Percentiles rank a stretch among this genome's conserved stretches.
phyloP scores from a whole-genome alignment of 2,113 vertebrate genomes.

The Pelusios castaneus region DNA sequence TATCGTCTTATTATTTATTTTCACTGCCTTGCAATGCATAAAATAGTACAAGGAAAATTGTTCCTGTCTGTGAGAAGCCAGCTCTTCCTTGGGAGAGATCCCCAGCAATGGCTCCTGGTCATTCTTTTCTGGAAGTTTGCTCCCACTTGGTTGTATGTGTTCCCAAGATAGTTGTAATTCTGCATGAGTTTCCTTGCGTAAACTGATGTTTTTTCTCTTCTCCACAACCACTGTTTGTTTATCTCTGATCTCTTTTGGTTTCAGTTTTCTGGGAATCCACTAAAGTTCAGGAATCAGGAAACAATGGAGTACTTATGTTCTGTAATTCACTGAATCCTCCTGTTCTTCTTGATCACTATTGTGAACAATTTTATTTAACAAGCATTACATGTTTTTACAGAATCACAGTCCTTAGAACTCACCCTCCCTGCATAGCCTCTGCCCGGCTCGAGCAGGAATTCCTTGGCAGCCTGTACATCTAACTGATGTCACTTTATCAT shows the following conservation, averaged over 20 bases:
- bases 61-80: not conserved
- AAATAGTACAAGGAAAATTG: not conserved
- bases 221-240: not conserved
- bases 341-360: not conserved
- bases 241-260: not conserved
- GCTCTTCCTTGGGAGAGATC: not conserved
- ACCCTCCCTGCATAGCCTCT: not conserved
- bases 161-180: fast-evolving
- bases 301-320: not conserved
- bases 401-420: not conserved
- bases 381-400: not conserved
- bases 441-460: fast-evolving
- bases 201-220: not conserved
- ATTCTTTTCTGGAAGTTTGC: not conserved
- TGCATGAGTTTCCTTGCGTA: not conserved
- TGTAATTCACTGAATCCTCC: not conserved
- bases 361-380: not conserved
- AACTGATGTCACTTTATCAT: not conserved
- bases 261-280: not conserved
- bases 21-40: not conserved
- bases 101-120: fast-evolving
- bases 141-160: not conserved
- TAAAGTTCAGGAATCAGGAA: not conserved
- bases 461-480: fast-evolving
- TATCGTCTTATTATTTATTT: not conserved